These are phyloP conservation scores for Ectropis grisescens DNA, from an alignment of 1,140 invertebrate genomes.

Conservation along the genomic window DNA sequence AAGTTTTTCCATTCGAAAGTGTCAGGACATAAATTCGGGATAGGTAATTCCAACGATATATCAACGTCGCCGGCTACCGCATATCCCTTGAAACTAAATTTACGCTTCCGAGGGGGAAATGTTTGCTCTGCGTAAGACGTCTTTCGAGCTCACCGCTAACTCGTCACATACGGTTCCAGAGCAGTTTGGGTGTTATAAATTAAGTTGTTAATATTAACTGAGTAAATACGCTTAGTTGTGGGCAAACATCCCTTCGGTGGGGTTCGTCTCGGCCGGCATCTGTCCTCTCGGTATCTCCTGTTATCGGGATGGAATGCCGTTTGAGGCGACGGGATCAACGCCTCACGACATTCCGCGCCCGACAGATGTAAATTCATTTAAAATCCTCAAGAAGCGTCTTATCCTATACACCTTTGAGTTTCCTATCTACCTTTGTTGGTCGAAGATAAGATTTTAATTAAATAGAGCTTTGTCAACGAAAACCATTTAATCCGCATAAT, in stretches of 20 bases:
- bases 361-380: constrained; percentile 10
- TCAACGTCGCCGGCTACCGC: too few species aligned
- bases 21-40: too few species aligned
- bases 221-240: constrained; percentile 25
- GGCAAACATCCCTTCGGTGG: constrained; percentile 15
- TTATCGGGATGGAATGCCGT: constrained; percentile 38
- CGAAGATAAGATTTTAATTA: constrained; percentile 3
- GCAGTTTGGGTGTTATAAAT: constrained; percentile 13
- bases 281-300: constrained; percentile 15
- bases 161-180: constrained; percentile 7
- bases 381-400: constrained; percentile 6
- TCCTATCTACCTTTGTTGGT: too few species aligned
- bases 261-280: constrained; percentile 23
- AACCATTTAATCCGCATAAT: not conserved
- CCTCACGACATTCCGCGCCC: constrained; percentile 29
- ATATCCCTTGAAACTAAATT: not conserved
- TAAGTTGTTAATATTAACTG: constrained; percentile 18
- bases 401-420: constrained; percentile 1
- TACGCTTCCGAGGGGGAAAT: not conserved
- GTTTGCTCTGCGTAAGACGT: constrained; percentile 3
- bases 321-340: constrained; percentile 27
- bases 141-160: not conserved
- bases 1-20: too few species aligned
- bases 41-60: too few species aligned
- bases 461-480: constrained; percentile 1